Evolutionary conservation across 2,888 invertebrate species (phyloP).

Genomic region (Dryobotodes eremita): DNA sequence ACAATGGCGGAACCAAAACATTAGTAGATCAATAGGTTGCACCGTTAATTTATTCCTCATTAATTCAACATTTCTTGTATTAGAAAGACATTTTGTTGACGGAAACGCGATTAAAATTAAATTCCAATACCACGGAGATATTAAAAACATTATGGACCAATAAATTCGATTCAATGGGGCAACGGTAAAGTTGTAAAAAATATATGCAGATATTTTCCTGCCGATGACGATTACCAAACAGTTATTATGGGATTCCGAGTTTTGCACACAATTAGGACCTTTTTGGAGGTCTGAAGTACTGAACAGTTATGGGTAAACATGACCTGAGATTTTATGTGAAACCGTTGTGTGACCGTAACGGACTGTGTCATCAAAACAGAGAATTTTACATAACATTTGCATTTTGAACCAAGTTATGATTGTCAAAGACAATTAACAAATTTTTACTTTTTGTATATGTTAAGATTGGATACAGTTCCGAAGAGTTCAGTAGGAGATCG

Average conservation of each 20-base stretch:
- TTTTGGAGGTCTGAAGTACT: conserved; percentile 35
- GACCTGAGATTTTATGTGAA: conserved; percentile 73
- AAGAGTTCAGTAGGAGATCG: conserved; percentile 9
- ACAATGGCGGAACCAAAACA: conserved; percentile 23
- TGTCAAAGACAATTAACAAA: conserved; percentile 54
- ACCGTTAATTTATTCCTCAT: conserved; percentile 54
- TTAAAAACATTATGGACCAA: conserved; percentile 59
- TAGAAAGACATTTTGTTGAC: conserved; percentile 44
- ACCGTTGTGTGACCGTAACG: conserved; percentile 77
- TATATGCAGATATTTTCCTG: conserved; percentile 65
- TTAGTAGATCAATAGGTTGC: conserved; percentile 41
- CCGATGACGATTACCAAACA: conserved; percentile 62
- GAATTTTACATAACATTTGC: conserved; percentile 72
- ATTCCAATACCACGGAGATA: conserved; percentile 47
- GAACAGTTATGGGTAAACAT: conserved; percentile 64
- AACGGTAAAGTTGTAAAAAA: conserved; percentile 58
- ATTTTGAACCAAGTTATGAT: conserved; percentile 50
- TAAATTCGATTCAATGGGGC: conserved; percentile 51
- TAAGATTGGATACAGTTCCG: conserved; percentile 5
- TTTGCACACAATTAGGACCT: conserved; percentile 41
- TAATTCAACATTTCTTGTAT: conserved; percentile 35
- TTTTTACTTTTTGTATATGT: conserved; percentile 17
- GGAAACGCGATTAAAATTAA: conserved; percentile 48
- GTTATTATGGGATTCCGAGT: conserved; percentile 67
- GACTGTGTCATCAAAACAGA: conserved; percentile 67